Evolutionary conservation across 2,888 invertebrate species (phyloP).

Genomic region (Lamproptera curius): DNA sequence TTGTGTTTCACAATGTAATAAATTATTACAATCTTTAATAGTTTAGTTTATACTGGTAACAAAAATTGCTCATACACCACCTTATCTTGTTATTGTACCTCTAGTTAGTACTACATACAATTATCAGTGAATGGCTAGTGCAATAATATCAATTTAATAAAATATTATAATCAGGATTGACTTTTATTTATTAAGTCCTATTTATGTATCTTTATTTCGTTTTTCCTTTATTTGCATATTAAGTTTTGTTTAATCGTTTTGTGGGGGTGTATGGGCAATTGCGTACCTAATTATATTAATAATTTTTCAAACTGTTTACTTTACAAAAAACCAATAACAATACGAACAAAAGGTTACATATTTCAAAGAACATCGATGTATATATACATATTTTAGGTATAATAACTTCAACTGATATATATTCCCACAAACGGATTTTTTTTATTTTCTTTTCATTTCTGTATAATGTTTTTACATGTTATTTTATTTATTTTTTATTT

Average conservation of each 20-base stretch:
- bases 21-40: conserved; percentile 11
- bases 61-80: conserved; percentile 76
- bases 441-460: conserved; percentile 39
- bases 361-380: conserved; percentile 8
- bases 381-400: conserved; percentile 22
- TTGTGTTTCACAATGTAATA: conserved; percentile 4
- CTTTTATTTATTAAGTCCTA: conserved; percentile 71
- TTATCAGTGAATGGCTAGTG: conserved; percentile 46
- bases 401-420: conserved; percentile 55
- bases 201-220: conserved; percentile 58
- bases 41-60: conserved; percentile 23
- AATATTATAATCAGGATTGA: conserved; percentile 58
- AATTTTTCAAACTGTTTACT: conserved; percentile 3
- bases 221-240: conserved; percentile 43
- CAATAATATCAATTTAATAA: conserved; percentile 65
- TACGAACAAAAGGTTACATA: background rate
- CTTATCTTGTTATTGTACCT: conserved; percentile 48
- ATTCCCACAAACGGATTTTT: conserved; percentile 70
- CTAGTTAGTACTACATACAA: conserved; percentile 44
- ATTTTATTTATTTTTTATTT: conserved; percentile 19
- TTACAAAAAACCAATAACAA: conserved; percentile 1
- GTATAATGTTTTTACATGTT: conserved; percentile 29
- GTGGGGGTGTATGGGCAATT: conserved; percentile 78
- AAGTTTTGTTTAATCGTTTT: conserved; percentile 58
- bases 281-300: conserved; percentile 28